Base-by-base conservation (phyloP, 2,888 invertebrate species). In the Drosophila quinaria region DNA sequence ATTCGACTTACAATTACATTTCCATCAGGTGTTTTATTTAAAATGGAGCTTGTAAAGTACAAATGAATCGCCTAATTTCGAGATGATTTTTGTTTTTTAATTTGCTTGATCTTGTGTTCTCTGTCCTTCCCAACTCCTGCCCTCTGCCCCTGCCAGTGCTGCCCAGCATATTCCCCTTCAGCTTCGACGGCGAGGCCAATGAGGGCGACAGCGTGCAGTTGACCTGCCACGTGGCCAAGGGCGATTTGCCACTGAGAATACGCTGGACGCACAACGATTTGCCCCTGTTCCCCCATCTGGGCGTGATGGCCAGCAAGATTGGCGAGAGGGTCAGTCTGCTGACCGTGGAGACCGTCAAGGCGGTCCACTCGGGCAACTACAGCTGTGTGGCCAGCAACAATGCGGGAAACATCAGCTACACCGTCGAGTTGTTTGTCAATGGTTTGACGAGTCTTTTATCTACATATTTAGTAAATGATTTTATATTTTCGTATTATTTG, bases 271-370 rank as follows among this genome's bases (percentile, higher is more conserved):
- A 91, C 58, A 92, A 91, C 58, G 88, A 80, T 55, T 63, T 94
- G 69, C 90, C 91, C 0, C 79, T 91, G 61, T 92, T 91, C 65
- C 90, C 93, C 65, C 93, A 94, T 84, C 92, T 94, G 86, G 94
- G 95, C 90, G 93, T 95, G 89, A 94, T 94, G 92, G 94, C 95
- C 76, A 94, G 94, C 91, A 95, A 94, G 91, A 95, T 94, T 33
- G 94, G 94, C 82, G 94, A 94, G 91, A 94, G 94, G 91, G 95
- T 95, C 81, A 96, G 95, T 82, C 94, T 94, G 83, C 94, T 95
- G 91, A 95, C 94, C 91, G 95, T 97, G 89, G 95, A 96, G 85
- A 94, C 94, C 70, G 96, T 96, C 77, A 95, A 94, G 89, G 95
- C 95, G 79, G 94, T 94, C 78, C 95, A 95, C 92, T 94, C 95